Evolutionary conservation across 92 coral and sea anemone species (phyloP).

Genomic region (Nematostella vectensis): DNA sequence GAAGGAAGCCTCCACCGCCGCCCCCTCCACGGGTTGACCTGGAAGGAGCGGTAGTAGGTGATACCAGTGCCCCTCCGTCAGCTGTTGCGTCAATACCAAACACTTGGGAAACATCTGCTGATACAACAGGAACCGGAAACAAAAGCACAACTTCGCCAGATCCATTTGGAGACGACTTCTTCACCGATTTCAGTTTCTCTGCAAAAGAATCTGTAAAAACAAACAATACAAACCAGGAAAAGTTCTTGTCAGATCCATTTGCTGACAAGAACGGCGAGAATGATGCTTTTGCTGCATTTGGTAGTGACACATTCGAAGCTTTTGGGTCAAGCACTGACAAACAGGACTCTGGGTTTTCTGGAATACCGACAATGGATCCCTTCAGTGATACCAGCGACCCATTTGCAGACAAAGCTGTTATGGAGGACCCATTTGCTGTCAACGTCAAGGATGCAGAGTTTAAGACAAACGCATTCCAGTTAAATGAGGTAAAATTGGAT

Average conservation of each 20-base stretch:
- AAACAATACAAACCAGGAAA: background rate
- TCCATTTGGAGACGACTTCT: slow-evolving; percentile 68
- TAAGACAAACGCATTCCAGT: slow-evolving; percentile 25
- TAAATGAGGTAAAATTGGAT: too few relatives aligned
- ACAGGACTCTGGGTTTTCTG: slow-evolving; percentile 21
- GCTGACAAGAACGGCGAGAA: slow-evolving; percentile 16
- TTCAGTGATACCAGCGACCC: slow-evolving; percentile 86
- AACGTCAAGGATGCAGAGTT: slow-evolving; percentile 33
- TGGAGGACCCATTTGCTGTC: slow-evolving; percentile 66
- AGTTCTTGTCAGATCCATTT: slow-evolving; percentile 10
- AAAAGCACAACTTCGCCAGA: slow-evolving; percentile 31
- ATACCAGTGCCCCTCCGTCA: background rate
- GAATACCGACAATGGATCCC: slow-evolving; percentile 56
- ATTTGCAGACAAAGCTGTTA: slow-evolving; percentile 64
- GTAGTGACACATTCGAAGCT: background rate
- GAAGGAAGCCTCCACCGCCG: slow-evolving; percentile 74
- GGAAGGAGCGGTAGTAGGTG: slow-evolving; percentile 6
- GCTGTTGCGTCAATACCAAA: background rate
- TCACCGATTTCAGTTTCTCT: slow-evolving; percentile 56
- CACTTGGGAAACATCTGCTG: background rate
- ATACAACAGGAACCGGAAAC: background rate
- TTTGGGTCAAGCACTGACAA: slow-evolving; percentile 7
- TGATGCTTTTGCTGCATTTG: slow-evolving; percentile 24
- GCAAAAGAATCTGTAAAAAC: slow-evolving; percentile 13
- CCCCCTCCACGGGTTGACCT: slow-evolving; percentile 89